phyloP scores from a whole-genome alignment of 2,888 invertebrate species.

The Mayetiola destructor region DNA sequence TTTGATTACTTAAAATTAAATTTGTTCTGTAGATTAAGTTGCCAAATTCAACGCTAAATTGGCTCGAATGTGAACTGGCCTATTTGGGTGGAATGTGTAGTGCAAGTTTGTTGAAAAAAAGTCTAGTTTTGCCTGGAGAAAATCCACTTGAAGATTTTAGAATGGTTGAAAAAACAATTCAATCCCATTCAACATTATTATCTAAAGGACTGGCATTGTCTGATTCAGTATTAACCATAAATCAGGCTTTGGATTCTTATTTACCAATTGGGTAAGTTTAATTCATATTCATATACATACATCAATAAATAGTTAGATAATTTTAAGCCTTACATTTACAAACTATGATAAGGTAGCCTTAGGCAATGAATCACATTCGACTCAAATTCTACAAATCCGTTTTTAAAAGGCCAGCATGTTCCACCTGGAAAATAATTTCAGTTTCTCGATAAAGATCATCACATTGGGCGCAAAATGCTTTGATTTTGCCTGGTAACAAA shows the following conservation, averaged over 20 bases:
- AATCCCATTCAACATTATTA: conserved; percentile 48
- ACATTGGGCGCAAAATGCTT: conserved; percentile 71
- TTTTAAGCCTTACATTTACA: too few relatives aligned
- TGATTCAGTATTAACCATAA: conserved; percentile 66
- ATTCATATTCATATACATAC: too few relatives aligned
- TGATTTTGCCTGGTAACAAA: conserved; percentile 84
- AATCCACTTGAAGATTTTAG: conserved; percentile 58
- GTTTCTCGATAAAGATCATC: conserved; percentile 56
- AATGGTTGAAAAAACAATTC: conserved; percentile 47
- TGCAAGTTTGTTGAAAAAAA: conserved; percentile 73
- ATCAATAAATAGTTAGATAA: too few relatives aligned
- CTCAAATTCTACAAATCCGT: conserved; percentile 44
- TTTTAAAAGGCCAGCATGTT: conserved; percentile 66
- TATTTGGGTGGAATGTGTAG: conserved; percentile 86
- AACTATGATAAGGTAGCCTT: too few relatives aligned
- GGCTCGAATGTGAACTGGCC: conserved; percentile 78
- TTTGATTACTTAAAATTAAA: not conserved
- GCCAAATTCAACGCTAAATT: conserved; percentile 36
- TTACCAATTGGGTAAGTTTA: conserved; percentile 69
- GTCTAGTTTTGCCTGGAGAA: conserved; percentile 53
- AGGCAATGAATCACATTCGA: too few relatives aligned
- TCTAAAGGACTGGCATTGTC: conserved; percentile 81
- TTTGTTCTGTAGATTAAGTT: conserved; percentile 26
- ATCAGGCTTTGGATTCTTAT: conserved; percentile 80
- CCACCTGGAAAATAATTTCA: conserved; percentile 72